Base-by-base conservation (phyloP, 2,113 vertebrate species). In the Zosterops hypoxanthus region DNA sequence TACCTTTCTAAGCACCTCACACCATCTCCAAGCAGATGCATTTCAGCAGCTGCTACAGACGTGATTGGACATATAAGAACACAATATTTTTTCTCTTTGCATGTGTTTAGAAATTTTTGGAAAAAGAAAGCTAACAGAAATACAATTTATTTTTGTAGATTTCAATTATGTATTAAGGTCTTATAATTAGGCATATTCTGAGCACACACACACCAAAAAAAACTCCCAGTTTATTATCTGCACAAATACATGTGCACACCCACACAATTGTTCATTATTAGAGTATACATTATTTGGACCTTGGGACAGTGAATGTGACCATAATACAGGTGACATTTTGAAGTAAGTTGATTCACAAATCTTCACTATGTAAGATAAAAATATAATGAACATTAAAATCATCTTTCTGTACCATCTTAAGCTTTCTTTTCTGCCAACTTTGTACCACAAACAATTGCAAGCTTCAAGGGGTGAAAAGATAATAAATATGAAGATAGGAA, bases 161-260 rank as follows among this genome's bases (percentile, higher is more conserved):
- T 90, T 96, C 65, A 82, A 57, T 69, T 61, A 52, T 24, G 4
- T 19, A 41, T 53, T 63, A 5, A 6, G 14, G 8, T 64, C 14
- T 82, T 68, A 42, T 72, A 68, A 50, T 55, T 26, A 63, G 19
- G 26, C 9, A 63, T 2, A 1, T 75, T 82, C 11, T 59, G 21
- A 82, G 28, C 4, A 72, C 50, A 82, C 5, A 21, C 11, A 47
- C 8, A 55, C 18, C 19, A 46, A 7, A 8, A 8, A 19, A 39
- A 3, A 0, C 0, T 1, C 23, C 2, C 2, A 6, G 6, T 39
- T 57, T 6, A 55, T 46, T 64, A 64, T 29, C 21, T 64, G 7
- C 49, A 84, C 12, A 81, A 86, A 83, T 5, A 39, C 1, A 3
- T 13, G 7, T 46, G 21, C 25, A 73, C 22, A 53, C 3, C 19